phyloP scores from a whole-genome alignment of 1,140 invertebrate genomes.

The Argopecten irradians region DNA sequence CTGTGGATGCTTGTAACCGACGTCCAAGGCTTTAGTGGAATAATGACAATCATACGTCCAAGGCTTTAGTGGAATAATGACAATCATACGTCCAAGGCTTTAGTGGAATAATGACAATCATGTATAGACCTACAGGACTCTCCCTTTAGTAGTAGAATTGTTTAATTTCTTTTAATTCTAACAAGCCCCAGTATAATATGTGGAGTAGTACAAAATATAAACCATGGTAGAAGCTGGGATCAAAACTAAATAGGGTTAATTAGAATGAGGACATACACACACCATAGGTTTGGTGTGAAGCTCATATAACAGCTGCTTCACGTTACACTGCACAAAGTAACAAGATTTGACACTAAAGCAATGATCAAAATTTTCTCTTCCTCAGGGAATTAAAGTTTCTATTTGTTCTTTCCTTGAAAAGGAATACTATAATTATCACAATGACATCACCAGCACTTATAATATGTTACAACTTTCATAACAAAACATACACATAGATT shows the following conservation, averaged over 20 bases:
- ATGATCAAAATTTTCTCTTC: conserved; percentile 5
- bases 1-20: background rate
- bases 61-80: no score
- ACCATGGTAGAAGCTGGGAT: background rate
- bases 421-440: conserved; percentile 18
- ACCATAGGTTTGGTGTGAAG: background rate
- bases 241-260: background rate
- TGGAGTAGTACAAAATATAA: background rate
- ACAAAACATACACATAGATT: conserved; percentile 8
- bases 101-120: no score
- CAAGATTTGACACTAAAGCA: background rate
- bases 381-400: background rate
- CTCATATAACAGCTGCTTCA: background rate
- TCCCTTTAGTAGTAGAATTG: background rate
- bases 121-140: no score
- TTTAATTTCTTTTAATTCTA: background rate
- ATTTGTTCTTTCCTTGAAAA: background rate
- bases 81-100: no score
- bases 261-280: background rate
- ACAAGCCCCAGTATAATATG: background rate
- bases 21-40: no score
- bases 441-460: conserved; percentile 14
- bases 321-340: background rate
- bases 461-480: conserved; percentile 9
- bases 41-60: no score